A percentile compares a stretch with the other conserved stretches of the same genome.
phyloP scores from a whole-genome alignment of 2,113 vertebrate genomes.

The Sminthopsis crassicaudata region DNA sequence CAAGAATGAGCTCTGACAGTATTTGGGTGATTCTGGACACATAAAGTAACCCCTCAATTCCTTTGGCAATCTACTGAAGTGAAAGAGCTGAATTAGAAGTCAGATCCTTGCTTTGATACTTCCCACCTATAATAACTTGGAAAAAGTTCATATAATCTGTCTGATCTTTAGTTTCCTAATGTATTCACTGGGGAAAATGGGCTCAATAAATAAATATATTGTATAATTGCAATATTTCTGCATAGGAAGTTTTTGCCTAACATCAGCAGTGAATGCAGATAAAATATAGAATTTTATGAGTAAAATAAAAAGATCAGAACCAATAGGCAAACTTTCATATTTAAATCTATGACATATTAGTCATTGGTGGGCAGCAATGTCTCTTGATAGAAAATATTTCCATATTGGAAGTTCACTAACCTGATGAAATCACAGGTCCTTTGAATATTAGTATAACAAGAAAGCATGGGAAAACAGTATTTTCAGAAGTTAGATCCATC shows the following conservation, averaged over 20 bases:
- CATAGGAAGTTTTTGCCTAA: not conserved
- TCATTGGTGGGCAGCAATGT: not conserved
- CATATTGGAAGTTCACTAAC: not conserved
- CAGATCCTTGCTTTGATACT: not conserved
- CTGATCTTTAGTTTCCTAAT: not conserved
- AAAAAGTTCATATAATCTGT: not conserved
- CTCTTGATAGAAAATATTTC: not conserved
- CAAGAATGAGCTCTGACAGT: not conserved
- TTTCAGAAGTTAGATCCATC: not conserved
- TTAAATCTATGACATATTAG: not conserved
- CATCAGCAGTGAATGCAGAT: not conserved
- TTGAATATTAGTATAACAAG: not conserved
- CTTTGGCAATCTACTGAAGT: not conserved
- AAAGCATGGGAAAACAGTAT: not conserved
- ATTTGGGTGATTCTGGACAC: not conserved
- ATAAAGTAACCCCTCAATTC: not conserved
- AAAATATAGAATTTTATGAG: not conserved
- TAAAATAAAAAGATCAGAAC: not conserved
- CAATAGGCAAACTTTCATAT: not conserved
- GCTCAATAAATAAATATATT: not conserved
- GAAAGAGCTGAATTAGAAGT: not conserved
- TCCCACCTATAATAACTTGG: not conserved
- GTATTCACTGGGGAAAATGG: not conserved
- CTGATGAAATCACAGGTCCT: not conserved
- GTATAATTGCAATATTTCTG: not conserved